Evolutionary conservation across 2,888 invertebrate species (phyloP), one percentile per base, ranked within the genome.

Genomic region (Colostygia pectinataria): DNA sequence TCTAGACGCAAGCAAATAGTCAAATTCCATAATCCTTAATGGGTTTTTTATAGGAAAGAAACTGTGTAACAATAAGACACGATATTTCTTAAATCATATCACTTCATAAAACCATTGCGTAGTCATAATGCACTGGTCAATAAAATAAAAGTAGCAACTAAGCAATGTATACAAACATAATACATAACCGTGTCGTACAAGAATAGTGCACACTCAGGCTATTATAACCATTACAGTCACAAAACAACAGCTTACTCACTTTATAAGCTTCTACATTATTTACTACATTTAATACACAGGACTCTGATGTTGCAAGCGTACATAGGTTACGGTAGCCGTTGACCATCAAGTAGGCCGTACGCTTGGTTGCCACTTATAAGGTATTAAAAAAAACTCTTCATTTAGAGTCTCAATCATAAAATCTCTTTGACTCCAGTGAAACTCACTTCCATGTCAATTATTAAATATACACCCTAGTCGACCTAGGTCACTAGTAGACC

Each of bases 1-100:
- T 56, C 56, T 56, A 56, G 56, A 59, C 53, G 38, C 41, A 38
- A 45, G 49, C 52, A 52, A 52, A 55, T 50, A 58, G 24, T 9
- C 27, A 14, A 31, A 47, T 54, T n/a, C n/a, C n/a, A n/a, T n/a
- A n/a, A n/a, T n/a, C n/a, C n/a, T n/a, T 10, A 50, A 57, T 44
- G 46, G 43, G 52, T 52, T 40, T 47, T 38, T 43, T 44, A 47
- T 45, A 33, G 47, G 43, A 53, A 33, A 25, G 34, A 27, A 4
- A 12, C 8, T 24, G 24, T 32, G 7, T 14, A 31, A 31, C 20
- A 24, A 27, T 15, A 38, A 32, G 42, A 49, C 23, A 48, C 42
- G 48, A 49, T 23, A 31, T 41, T 47, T 23, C 10, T 27, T 8
- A 9, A 4, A 25, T n/a, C 7, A 20, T 33, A 8, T 12, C 13